Evolutionary conservation across 2,888 invertebrate genomes (phyloP), one percentile per base, ranked within the genome.

Genomic region (Sphaerophoria rueppellii): DNA sequence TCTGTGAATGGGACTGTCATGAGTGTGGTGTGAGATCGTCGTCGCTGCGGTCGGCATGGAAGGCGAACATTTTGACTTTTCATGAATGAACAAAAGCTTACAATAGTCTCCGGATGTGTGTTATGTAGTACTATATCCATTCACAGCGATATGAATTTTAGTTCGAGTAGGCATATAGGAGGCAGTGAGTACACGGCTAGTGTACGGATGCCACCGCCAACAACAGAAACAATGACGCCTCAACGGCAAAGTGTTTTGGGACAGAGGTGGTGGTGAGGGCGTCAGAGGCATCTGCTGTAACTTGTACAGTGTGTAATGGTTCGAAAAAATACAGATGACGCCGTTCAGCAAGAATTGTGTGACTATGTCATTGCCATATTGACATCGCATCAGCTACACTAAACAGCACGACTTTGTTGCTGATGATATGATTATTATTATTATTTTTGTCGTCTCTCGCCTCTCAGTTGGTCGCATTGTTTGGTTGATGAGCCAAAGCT

Each of bases 311-410:
- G 72, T 65, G 58, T 72, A 72, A 71, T 71, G 70, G 63, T 43
- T 74, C 34, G 73, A 43, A 57, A 69, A 73, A 61, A 58, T 61
- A 63, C 40, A 54, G 78, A 79, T 67, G 78, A 72, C 61, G 73
- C 79, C 50, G 69, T 69, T 67, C 65, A 32, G 48, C 34, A 76
- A 73, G 77, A 82, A 82, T 70, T 73, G 69, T 77, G 82, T 73
- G 82, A 82, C 82, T 82, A 63, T 82, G 82, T 82, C 82, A 82
- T 77, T 82, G 82, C 77, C 82, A 73, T 50, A 65, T 65, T 65
- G 65, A 65, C 65, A 50, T 65, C 50, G 65, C 40, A 16, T 14
- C 6, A 4, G 5, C 40, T 16, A 52, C 55, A 76, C 63, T 50
- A 32, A 32, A 54, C 37, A 54, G 14, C 63, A 80, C 65, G 60